These are phyloP conservation scores for Scaeva pyrastri DNA, from an alignment of 2,888 invertebrate species.

Conservation along the genomic window DNA sequence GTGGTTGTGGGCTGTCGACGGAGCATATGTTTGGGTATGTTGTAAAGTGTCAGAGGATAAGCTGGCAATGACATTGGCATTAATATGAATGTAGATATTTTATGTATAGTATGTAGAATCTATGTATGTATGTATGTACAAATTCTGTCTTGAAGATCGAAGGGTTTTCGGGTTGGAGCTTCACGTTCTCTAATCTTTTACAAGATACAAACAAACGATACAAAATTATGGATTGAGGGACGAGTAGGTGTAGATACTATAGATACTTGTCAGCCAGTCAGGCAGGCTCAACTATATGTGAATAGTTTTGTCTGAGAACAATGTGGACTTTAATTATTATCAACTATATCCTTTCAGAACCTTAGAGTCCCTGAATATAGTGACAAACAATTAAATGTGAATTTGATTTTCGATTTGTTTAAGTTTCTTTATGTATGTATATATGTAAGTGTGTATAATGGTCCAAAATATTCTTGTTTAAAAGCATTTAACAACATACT, in stretches of 20 bases:
- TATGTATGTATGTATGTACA: background rate
- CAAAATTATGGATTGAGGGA: background rate
- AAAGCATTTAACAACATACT: too few relatives aligned
- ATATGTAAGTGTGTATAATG: too few relatives aligned
- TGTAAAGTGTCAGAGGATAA: conserved; percentile 63
- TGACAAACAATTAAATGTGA: too few relatives aligned
- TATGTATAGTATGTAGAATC: too few relatives aligned
- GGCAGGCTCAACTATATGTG: background rate
- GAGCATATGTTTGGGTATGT: conserved; percentile 47
- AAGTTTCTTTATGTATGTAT: too few relatives aligned
- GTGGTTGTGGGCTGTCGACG: conserved; percentile 52
- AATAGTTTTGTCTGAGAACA: conserved; percentile 6
- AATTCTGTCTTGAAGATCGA: background rate
- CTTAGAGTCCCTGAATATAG: background rate
- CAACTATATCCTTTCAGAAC: background rate
- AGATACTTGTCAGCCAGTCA: background rate
- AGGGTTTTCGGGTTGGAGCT: conserved; percentile 19
- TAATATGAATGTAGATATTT: conserved; percentile 49
- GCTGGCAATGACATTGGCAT: conserved; percentile 67
- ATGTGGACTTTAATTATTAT: background rate
- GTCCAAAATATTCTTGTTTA: too few relatives aligned
- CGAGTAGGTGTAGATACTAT: background rate
- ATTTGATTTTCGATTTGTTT: too few relatives aligned
- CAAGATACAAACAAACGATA: conserved; percentile 10
- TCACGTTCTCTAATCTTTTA: conserved; percentile 45